Evolutionary conservation across 2,797 vertebrate species (phyloP).

Genomic region (Gymnocypris eckloni): DNA sequence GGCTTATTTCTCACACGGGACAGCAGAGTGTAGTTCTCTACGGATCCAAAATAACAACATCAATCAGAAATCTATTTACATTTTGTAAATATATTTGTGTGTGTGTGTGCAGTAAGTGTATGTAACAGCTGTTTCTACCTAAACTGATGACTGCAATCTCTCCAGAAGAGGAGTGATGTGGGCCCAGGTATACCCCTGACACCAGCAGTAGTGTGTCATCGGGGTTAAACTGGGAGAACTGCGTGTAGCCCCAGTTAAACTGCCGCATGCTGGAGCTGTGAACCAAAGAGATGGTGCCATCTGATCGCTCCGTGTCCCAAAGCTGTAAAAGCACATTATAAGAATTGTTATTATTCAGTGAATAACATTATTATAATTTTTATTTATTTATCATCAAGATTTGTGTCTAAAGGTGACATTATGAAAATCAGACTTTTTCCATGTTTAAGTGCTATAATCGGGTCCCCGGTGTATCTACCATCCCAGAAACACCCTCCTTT

Average conservation of each 20-base stretch:
- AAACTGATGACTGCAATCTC: slow-evolving; percentile 96
- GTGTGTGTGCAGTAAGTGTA: background rate
- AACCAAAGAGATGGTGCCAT: slow-evolving; percentile 85
- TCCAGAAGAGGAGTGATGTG: slow-evolving; percentile 91
- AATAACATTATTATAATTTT: background rate
- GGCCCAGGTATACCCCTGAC: slow-evolving; percentile 93
- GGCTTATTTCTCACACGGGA: slow-evolving; percentile 97
- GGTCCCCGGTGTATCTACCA: background rate
- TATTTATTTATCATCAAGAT: background rate
- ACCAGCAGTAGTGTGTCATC: slow-evolving; percentile 92
- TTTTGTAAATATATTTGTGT: too few relatives aligned
- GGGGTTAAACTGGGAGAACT: slow-evolving; percentile 97
- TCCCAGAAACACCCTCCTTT: background rate
- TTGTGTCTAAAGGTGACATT: background rate
- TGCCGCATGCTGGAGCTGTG: slow-evolving; percentile 95
- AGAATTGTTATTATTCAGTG: background rate
- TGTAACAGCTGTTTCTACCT: slow-evolving; percentile 73
- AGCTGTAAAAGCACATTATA: slow-evolving; percentile 74
- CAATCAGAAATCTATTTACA: background rate
- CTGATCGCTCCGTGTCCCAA: slow-evolving; percentile 87
- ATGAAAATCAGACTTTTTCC: background rate
- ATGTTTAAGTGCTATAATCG: background rate
- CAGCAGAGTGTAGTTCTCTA: slow-evolving; percentile 91
- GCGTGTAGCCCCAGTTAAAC: slow-evolving; percentile 98
- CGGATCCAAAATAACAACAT: background rate